Conservation (phyloP, 2,113 vertebrate species). For the Paramisgurnus dabryanus region DNA sequence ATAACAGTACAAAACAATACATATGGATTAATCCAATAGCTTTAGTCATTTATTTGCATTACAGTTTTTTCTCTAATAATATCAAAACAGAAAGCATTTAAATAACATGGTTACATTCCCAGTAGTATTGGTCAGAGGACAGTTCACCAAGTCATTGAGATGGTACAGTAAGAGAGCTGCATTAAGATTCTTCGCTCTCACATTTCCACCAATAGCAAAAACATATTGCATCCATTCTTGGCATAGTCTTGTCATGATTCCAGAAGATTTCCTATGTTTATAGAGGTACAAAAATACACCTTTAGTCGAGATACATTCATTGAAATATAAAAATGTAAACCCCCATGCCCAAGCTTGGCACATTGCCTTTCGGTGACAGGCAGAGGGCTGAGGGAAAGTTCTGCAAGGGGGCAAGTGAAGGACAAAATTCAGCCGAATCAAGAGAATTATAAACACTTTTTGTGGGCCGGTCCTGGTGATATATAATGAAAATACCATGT, state of each 20-base stretch:
- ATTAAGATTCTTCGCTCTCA: slow-evolving; percentile 7
- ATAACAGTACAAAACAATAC: not conserved
- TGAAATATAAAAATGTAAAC: slow-evolving; percentile 43
- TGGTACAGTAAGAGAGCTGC: not conserved
- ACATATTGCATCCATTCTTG: not conserved
- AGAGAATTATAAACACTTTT: not conserved
- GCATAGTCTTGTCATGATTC: slow-evolving; percentile 12
- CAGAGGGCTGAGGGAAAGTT: slow-evolving; percentile 19
- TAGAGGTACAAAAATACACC: slow-evolving; percentile 50
- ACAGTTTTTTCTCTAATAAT: slow-evolving; percentile 41
- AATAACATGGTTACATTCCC: slow-evolving; percentile 33
- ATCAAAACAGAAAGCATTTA: slow-evolving; percentile 32
- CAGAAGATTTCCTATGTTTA: slow-evolving; percentile 7
- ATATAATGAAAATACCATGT: slow-evolving; percentile 1
- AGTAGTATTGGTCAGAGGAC: slow-evolving; percentile 17
- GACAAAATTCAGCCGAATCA: slow-evolving; percentile 2
- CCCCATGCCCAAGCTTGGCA: slow-evolving; percentile 20
- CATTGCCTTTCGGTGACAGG: slow-evolving; percentile 17
- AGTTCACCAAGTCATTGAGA: slow-evolving; percentile 3
- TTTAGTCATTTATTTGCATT: slow-evolving; percentile 49
- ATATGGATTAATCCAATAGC: slow-evolving; percentile 29
- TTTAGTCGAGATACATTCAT: slow-evolving; percentile 47
- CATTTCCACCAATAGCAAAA: slow-evolving; percentile 22
- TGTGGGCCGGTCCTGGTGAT: not conserved
- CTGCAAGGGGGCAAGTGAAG: not conserved